phyloP scores from a whole-genome alignment of 2,888 invertebrate genomes.

The Tromatobia lineatoria region DNA sequence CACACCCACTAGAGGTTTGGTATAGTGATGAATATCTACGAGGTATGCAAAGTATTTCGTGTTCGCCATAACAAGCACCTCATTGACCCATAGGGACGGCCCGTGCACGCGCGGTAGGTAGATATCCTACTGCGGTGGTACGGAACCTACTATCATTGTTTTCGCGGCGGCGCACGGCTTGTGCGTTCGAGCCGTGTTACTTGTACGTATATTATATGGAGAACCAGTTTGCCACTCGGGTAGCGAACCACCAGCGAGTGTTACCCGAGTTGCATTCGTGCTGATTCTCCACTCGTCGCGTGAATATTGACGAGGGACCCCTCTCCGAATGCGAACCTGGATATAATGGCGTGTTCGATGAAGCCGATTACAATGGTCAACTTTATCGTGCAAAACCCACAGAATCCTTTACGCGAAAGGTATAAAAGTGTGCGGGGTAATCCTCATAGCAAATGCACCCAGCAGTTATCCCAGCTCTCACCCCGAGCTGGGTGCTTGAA shows the following conservation, averaged over 20 bases:
- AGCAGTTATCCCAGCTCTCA: too few species aligned
- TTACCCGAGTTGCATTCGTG: slow-evolving; percentile 73
- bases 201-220: slow-evolving; percentile 51
- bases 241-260: slow-evolving; percentile 66
- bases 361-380: not conserved
- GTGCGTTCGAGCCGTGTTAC: slow-evolving; percentile 34
- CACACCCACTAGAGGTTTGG: slow-evolving; percentile 45
- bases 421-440: not conserved
- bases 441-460: not conserved
- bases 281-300: slow-evolving; percentile 62
- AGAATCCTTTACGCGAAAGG: not conserved
- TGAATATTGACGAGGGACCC: slow-evolving; percentile 22
- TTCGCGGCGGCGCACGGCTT: slow-evolving; percentile 71
- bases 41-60: slow-evolving; percentile 84
- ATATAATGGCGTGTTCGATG: slow-evolving; percentile 23
- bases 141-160: slow-evolving; percentile 77
- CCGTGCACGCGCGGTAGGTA: slow-evolving; percentile 71
- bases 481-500: too few species aligned
- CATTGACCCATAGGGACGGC: slow-evolving; percentile 82
- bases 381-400: slow-evolving; percentile 10
- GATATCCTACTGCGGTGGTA: slow-evolving; percentile 16
- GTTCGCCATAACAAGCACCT: slow-evolving; percentile 84
- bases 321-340: not conserved
- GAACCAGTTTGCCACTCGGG: slow-evolving; percentile 80
- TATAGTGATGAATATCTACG: slow-evolving; percentile 81